Percentiles rank a stretch among this genome's conserved stretches.
These are phyloP conservation scores for Drosophila kohkoa DNA, from an alignment of 1,140 invertebrate species.

Conservation along the genomic window DNA sequence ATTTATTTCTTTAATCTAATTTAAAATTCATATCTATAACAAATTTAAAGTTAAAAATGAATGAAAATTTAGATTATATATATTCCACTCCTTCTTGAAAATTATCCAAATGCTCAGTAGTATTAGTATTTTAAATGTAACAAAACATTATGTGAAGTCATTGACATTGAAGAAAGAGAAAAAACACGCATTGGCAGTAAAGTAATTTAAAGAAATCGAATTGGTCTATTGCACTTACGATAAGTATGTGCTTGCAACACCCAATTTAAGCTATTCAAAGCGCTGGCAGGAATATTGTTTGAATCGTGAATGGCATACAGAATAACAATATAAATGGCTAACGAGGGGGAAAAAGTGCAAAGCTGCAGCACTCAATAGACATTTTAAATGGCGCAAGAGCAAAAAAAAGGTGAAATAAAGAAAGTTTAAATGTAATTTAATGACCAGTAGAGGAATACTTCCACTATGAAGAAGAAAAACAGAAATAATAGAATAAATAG, in stretches of 20 bases:
- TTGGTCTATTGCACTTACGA: neutral
- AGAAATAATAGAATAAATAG: slow-evolving; percentile 10
- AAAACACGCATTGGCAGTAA: neutral
- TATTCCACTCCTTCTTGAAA: no score
- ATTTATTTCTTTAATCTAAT: no score
- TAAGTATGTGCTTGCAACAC: slow-evolving; percentile 19
- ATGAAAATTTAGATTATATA: no score
- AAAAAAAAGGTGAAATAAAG: slow-evolving; percentile 48
- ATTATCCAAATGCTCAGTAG: no score
- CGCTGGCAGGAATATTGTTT: neutral
- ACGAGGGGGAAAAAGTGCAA: neutral
- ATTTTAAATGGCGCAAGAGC: neutral
- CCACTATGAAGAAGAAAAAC: slow-evolving; percentile 25
- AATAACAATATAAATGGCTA: slow-evolving; percentile 12
- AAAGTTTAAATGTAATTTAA: slow-evolving; percentile 70
- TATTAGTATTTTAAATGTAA: no score
- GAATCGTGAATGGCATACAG: slow-evolving; percentile 27
- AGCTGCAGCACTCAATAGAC: neutral
- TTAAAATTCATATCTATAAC: no score
- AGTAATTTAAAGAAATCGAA: neutral
- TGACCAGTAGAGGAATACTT: slow-evolving; percentile 70
- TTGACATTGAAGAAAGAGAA: neutral
- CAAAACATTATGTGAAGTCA: neutral
- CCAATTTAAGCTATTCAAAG: slow-evolving; percentile 8
- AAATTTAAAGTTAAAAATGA: no score